These are phyloP conservation scores for Xylocampa areola DNA, from an alignment of 2,888 invertebrate species.

Conservation along the genomic window DNA sequence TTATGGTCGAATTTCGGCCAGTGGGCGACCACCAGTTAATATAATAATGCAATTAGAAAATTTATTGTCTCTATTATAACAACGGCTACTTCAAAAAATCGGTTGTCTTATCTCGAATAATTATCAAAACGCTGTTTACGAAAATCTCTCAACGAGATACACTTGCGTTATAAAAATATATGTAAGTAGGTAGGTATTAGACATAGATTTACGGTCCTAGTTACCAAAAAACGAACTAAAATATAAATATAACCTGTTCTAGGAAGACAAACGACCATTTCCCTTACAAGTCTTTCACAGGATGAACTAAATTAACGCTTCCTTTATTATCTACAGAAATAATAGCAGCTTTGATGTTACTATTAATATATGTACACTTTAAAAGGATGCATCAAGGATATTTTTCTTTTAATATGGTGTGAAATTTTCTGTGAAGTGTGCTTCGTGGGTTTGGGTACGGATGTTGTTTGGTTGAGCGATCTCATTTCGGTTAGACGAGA, in stretches of 20 bases:
- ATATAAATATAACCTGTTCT: slow-evolving; percentile 46
- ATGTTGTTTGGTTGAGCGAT: not conserved
- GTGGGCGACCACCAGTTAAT: too few species aligned
- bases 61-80: too few species aligned
- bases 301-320: slow-evolving; percentile 55
- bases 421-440: slow-evolving; percentile 24
- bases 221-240: not conserved
- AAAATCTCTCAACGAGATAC: too few species aligned
- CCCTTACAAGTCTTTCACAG: slow-evolving; percentile 47
- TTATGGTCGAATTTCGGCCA: too few species aligned
- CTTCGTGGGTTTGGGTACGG: not conserved
- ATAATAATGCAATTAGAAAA: too few species aligned
- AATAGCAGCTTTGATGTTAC: slow-evolving; percentile 51
- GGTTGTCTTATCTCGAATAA: too few species aligned
- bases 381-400: slow-evolving; percentile 24
- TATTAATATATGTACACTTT: slow-evolving; percentile 18
- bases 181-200: too few species aligned
- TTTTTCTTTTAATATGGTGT: slow-evolving; percentile 30
- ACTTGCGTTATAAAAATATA: too few species aligned
- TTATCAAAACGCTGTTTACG: too few species aligned
- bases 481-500: not conserved
- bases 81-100: too few species aligned
- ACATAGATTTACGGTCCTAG: too few species aligned
- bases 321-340: slow-evolving; percentile 50
- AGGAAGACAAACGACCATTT: slow-evolving; percentile 57